These are phyloP conservation scores for Brenthis daphne DNA, from an alignment of 2,888 invertebrate genomes.

Conservation along the genomic window DNA sequence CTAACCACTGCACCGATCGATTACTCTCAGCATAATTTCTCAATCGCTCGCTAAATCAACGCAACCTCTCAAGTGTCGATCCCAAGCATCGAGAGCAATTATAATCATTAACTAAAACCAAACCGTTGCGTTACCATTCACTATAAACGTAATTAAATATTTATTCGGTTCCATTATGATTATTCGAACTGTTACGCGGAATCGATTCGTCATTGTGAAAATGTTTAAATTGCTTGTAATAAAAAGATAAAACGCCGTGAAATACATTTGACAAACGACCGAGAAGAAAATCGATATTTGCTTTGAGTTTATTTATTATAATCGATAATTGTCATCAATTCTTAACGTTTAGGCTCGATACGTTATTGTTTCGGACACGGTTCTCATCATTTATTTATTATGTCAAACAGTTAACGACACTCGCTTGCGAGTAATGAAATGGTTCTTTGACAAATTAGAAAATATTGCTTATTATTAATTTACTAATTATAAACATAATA, in stretches of 20 bases:
- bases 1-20: too few relatives aligned
- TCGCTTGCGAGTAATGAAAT: constrained; percentile 61
- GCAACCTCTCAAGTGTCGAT: constrained; percentile 36
- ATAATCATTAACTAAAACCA: constrained; percentile 67
- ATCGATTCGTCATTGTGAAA: constrained; percentile 75
- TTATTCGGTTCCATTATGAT: constrained; percentile 75
- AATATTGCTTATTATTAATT: too few relatives aligned
- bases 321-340: constrained; percentile 72
- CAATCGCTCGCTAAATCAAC: constrained; percentile 25
- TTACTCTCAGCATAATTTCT: constrained; percentile 5
- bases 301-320: constrained; percentile 61
- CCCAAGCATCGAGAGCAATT: constrained; percentile 54
- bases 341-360: constrained; percentile 52
- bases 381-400: constrained; percentile 7
- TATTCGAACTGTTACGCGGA: constrained; percentile 63
- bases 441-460: constrained; percentile 50
- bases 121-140: constrained; percentile 74
- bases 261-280: constrained; percentile 70
- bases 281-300: constrained; percentile 66
- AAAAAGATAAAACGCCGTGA: constrained; percentile 65
- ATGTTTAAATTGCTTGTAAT: constrained; percentile 65
- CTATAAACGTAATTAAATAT: constrained; percentile 79
- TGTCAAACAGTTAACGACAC: constrained; percentile 34
- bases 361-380: constrained; percentile 47
- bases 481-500: too few relatives aligned